Evolutionary conservation across 1,140 invertebrate genomes (phyloP).

Genomic region (Bursaphelenchus mucronatus): DNA sequence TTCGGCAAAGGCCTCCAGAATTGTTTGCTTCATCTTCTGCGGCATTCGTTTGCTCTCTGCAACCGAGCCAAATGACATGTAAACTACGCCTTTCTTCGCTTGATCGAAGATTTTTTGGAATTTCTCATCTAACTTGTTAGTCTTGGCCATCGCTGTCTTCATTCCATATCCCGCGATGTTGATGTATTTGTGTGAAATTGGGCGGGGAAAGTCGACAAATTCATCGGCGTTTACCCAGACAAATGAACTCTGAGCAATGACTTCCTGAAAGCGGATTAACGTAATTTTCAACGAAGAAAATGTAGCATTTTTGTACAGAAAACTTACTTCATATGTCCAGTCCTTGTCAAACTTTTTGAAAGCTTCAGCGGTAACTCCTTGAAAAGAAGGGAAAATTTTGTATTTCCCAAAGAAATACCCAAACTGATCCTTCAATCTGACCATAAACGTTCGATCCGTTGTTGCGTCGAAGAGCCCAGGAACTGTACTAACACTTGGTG

Average conservation of each 20-base stretch:
- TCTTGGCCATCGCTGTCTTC: slow-evolving; percentile 10
- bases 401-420: too few species aligned
- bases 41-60: slow-evolving; percentile 38
- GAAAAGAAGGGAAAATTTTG: too few species aligned
- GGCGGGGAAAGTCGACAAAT: slow-evolving; percentile 22
- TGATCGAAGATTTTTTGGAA: slow-evolving; percentile 10
- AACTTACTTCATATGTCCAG: too few species aligned
- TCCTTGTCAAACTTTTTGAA: too few species aligned
- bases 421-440: too few species aligned
- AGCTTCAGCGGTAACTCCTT: too few species aligned
- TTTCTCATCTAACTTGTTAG: slow-evolving; percentile 20
- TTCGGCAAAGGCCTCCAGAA: slow-evolving; percentile 30
- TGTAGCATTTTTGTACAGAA: too few species aligned
- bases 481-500: slow-evolving; percentile 22
- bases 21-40: slow-evolving; percentile 24
- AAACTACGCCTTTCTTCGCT: slow-evolving; percentile 24
- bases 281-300: too few species aligned
- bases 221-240: slow-evolving; percentile 22
- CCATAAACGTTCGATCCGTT: neutral
- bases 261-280: slow-evolving; percentile 2
- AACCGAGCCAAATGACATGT: slow-evolving; percentile 48
- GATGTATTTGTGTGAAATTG: slow-evolving; percentile 15
- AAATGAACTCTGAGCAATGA: slow-evolving; percentile 7
- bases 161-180: slow-evolving; percentile 24
- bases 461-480: slow-evolving; percentile 10